These are phyloP conservation scores for Haliclona indistincta DNA, from an alignment of 37 sponge, comb jelly and placozoan species.

Conservation along the genomic window DNA sequence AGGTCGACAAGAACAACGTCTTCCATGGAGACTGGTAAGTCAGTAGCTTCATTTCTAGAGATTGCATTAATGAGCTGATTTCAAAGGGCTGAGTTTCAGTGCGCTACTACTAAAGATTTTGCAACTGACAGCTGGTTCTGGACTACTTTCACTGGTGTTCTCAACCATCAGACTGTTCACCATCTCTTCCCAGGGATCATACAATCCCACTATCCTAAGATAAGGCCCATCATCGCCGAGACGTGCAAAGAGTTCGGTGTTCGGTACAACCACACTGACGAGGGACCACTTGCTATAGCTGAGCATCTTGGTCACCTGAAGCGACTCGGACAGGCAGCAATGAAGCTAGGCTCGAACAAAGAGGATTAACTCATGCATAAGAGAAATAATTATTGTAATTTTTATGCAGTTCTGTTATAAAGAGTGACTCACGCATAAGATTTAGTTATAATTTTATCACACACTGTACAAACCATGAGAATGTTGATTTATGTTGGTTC, in stretches of 20 bases:
- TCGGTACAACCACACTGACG: slow-evolving; percentile 23
- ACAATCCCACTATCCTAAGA: slow-evolving; percentile 31
- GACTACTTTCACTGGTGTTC: slow-evolving; percentile 30
- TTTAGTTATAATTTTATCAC: too few relatives aligned
- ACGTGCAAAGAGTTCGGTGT: slow-evolving; percentile 58
- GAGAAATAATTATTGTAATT: too few relatives aligned
- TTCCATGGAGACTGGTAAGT: too few relatives aligned
- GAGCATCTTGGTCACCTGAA: slow-evolving; percentile 86
- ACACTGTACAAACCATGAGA: too few relatives aligned
- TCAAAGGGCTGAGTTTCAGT: slow-evolving; percentile 33
- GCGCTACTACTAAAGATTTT: slow-evolving; percentile 40
- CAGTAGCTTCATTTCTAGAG: too few relatives aligned
- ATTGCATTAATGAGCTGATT: too few relatives aligned
- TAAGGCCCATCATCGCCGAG: slow-evolving; percentile 44
- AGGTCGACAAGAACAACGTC: too few relatives aligned
- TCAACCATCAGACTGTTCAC: slow-evolving; percentile 48
- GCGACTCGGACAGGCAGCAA: slow-evolving; percentile 61
- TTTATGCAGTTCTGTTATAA: too few relatives aligned
- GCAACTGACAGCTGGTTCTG: slow-evolving; percentile 44
- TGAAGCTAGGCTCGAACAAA: too few relatives aligned
- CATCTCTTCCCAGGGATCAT: slow-evolving; percentile 46
- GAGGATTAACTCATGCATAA: too few relatives aligned
- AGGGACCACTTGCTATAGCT: slow-evolving; percentile 74
- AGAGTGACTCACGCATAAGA: too few relatives aligned
- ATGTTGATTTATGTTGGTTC: too few relatives aligned